Conservation (phyloP, 2,888 invertebrate genomes). For the Limnephilus lunatus region DNA sequence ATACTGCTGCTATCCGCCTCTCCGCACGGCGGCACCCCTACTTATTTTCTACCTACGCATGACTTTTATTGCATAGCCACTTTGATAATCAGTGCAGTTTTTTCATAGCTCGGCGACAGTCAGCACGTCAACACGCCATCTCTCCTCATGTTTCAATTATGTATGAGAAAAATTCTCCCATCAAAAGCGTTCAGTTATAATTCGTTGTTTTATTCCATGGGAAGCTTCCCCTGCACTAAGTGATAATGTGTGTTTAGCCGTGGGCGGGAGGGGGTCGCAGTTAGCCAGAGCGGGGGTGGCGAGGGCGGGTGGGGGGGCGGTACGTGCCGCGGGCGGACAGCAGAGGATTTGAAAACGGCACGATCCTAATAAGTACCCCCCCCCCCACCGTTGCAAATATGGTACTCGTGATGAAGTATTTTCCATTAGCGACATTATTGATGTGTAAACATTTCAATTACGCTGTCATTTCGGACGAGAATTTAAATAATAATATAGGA, state of each 20-base stretch:
- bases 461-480: background rate
- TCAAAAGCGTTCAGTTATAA: no score
- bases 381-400: background rate
- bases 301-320: background rate
- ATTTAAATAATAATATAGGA: background rate
- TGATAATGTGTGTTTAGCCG: background rate
- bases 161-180: no score
- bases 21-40: no score
- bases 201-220: background rate
- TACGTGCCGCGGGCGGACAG: constrained; percentile 2
- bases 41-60: no score
- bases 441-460: background rate
- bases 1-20: no score
- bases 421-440: background rate
- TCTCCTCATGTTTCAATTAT: no score
- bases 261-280: background rate
- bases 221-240: background rate
- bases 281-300: background rate
- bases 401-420: background rate
- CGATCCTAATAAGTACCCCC: background rate
- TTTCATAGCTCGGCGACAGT: no score
- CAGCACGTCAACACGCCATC: no score
- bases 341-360: background rate
- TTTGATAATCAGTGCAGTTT: no score
- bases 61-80: no score